These are phyloP conservation scores for Oreochromis aureus DNA, from an alignment of 2,113 vertebrate species.

Conservation along the genomic window DNA sequence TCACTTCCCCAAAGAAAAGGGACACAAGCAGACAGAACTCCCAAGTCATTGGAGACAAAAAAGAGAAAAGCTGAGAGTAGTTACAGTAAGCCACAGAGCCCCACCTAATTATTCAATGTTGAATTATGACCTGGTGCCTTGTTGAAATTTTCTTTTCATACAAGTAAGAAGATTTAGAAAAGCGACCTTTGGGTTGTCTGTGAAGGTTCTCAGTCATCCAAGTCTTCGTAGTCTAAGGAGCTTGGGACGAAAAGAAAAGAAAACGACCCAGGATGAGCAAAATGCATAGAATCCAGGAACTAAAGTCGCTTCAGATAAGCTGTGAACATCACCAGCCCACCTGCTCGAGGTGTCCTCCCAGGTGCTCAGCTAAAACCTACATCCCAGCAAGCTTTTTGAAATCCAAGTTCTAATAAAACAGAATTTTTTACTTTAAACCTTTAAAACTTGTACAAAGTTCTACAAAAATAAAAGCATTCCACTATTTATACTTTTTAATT, in stretches of 20 bases:
- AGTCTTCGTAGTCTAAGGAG: background rate
- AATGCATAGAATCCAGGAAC: background rate
- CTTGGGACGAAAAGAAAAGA: no score
- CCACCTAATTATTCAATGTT: rapidly evolving
- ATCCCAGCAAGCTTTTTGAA: background rate
- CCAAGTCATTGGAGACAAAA: background rate
- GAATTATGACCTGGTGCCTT: background rate
- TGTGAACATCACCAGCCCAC: background rate
- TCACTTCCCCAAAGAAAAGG: background rate
- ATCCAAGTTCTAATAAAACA: background rate
- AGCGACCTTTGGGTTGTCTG: background rate
- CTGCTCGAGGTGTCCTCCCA: background rate
- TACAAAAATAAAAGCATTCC: background rate
- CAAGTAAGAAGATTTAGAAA: background rate
- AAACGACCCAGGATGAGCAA: background rate
- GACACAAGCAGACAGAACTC: background rate
- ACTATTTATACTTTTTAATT: background rate
- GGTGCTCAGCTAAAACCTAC: background rate
- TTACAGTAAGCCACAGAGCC: background rate
- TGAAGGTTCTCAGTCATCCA: background rate
- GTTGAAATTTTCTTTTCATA: background rate
- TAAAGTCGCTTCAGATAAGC: rapidly evolving
- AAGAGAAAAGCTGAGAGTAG: background rate
- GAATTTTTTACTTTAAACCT: background rate
- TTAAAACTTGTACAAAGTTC: background rate